A percentile compares a stretch with the other conserved stretches of the same genome.
These are phyloP conservation scores for Gonocerus acuteangulatus DNA, from an alignment of 2,888 invertebrate species.

Conservation along the genomic window DNA sequence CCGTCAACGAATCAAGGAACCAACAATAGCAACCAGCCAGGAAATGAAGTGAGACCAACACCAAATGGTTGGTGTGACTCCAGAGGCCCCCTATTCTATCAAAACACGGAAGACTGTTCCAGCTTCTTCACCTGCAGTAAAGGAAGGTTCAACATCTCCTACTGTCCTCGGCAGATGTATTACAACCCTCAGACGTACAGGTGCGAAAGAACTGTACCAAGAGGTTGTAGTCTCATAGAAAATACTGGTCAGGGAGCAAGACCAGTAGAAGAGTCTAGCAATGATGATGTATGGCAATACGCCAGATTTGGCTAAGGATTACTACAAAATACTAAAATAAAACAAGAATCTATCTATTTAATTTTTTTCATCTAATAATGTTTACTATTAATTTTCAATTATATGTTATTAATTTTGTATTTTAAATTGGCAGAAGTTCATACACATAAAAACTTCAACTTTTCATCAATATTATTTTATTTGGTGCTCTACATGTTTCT, in stretches of 20 bases:
- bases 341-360: too few relatives aligned
- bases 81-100: not conserved
- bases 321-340: not conserved
- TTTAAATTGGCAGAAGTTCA: too few relatives aligned
- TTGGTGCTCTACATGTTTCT: too few relatives aligned
- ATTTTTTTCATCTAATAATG: too few relatives aligned
- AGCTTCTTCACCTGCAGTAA: not conserved
- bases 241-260: not conserved
- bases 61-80: not conserved
- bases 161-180: not conserved
- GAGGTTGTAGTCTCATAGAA: not conserved
- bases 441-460: too few relatives aligned
- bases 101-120: not conserved
- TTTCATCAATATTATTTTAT: too few relatives aligned
- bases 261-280: too few relatives aligned
- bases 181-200: not conserved
- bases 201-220: not conserved
- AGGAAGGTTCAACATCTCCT: not conserved
- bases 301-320: not conserved
- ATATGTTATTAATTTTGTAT: too few relatives aligned
- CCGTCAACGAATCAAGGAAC: too few relatives aligned
- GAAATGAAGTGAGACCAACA: not conserved
- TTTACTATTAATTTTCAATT: too few relatives aligned
- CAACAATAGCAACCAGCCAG: too few relatives aligned
- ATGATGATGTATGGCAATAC: not conserved